Conservation (phyloP, 1,140 invertebrate genomes). For the Scaptomyza pallida region DNA sequence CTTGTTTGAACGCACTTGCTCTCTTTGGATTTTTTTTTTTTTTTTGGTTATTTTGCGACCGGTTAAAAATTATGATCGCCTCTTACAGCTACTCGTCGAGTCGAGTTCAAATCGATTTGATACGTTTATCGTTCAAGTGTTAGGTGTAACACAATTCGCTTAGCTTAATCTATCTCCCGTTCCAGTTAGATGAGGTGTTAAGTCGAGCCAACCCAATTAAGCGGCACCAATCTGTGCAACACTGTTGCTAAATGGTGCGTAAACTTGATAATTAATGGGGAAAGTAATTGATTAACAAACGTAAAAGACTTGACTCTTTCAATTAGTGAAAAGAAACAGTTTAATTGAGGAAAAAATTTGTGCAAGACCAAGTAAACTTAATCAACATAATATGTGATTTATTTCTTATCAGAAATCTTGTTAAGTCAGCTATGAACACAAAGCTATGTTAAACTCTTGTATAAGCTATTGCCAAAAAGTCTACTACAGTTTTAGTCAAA, state of each 20-base stretch:
- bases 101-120: constrained; percentile 61
- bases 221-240: constrained; percentile 10
- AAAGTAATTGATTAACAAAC: too few relatives aligned
- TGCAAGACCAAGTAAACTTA: too few relatives aligned
- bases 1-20: constrained; percentile 8
- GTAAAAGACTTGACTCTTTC: too few relatives aligned
- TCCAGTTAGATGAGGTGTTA: neutral
- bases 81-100: constrained; percentile 56
- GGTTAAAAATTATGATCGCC: constrained; percentile 51
- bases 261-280: neutral
- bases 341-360: neutral
- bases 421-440: too few relatives aligned
- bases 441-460: too few relatives aligned
- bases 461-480: neutral
- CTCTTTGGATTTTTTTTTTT: too few relatives aligned
- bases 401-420: too few relatives aligned
- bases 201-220: constrained; percentile 7
- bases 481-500: neutral
- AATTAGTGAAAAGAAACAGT: neutral
- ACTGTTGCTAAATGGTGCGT: constrained; percentile 4
- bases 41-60: too few relatives aligned
- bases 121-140: constrained; percentile 41
- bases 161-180: constrained; percentile 31
- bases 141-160: constrained; percentile 51
- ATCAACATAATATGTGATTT: too few relatives aligned